Percentiles rank a stretch among this genome's conserved stretches.
Evolutionary conservation across 53 echinoderm and acorn worm species (phyloP).

Genomic region (Arbacia lixula): DNA sequence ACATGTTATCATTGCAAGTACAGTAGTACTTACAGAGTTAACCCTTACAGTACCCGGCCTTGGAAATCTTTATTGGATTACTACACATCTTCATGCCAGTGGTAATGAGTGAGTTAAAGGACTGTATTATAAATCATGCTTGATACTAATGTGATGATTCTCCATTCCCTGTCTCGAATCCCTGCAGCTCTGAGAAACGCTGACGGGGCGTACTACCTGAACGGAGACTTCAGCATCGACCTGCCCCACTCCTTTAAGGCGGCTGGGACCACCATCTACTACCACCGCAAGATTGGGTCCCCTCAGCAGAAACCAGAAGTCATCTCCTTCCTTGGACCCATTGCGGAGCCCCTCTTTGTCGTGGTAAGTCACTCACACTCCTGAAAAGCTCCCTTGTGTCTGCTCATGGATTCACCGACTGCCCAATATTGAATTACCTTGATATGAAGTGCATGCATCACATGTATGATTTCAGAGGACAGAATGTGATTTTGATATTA

Average conservation of each 20-base stretch:
- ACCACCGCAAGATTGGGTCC: constrained; percentile 58
- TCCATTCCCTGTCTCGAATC: background rate
- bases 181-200: constrained; percentile 82
- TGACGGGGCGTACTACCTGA: constrained; percentile 80
- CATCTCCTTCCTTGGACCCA: constrained; percentile 79
- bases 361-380: constrained; percentile 85
- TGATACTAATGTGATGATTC: too few species aligned
- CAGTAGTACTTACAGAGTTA: too few species aligned
- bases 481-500: too few species aligned
- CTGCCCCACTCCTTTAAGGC: constrained; percentile 77
- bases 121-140: too few species aligned
- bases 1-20: too few species aligned
- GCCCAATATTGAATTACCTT: too few species aligned
- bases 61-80: too few species aligned
- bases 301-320: constrained; percentile 72
- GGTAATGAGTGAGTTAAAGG: too few species aligned
- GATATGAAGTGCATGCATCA: too few species aligned
- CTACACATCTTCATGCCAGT: too few species aligned
- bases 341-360: constrained; percentile 80
- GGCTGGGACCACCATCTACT: constrained; percentile 82
- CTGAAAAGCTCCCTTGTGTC: background rate
- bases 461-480: too few species aligned
- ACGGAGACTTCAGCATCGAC: constrained; percentile 89
- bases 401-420: background rate
- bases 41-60: too few species aligned